Percentiles rank a stretch among this genome's conserved stretches.
These are phyloP conservation scores for Branchipolynoe longqiensis DNA, from an alignment of 2,888 invertebrate species.

Conservation along the genomic window DNA sequence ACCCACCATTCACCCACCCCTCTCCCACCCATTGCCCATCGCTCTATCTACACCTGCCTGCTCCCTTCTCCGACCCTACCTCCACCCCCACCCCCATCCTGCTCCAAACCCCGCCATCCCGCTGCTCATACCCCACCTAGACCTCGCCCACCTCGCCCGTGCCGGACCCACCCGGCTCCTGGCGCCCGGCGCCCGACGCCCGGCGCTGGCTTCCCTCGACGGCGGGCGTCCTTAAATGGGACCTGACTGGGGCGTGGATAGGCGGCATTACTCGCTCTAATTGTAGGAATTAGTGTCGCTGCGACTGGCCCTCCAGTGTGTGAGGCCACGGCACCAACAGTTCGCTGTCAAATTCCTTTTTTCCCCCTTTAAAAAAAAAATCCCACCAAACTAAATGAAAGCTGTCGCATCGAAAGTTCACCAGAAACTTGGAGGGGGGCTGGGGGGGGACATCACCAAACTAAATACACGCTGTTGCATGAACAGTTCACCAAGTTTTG, in stretches of 20 bases:
- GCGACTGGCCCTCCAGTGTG: neutral
- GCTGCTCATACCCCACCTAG: neutral
- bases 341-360: too few relatives aligned
- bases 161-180: neutral
- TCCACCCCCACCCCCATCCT: neutral
- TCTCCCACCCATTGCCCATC: too few relatives aligned
- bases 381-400: too few relatives aligned
- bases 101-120: neutral
- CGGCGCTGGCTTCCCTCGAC: conserved; percentile 9
- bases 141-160: neutral
- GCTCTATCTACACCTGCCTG: neutral
- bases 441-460: too few relatives aligned
- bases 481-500: too few relatives aligned
- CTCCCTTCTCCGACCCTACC: neutral
- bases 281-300: conserved; percentile 48
- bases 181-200: neutral
- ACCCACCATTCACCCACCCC: too few relatives aligned
- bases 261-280: conserved; percentile 45
- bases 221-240: conserved; percentile 38
- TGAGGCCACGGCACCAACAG: too few relatives aligned
- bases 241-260: conserved; percentile 43
- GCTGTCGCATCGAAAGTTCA: too few relatives aligned
- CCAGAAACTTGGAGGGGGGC: too few relatives aligned
- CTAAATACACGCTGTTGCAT: too few relatives aligned
- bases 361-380: too few relatives aligned